Conservation (phyloP, 2,797 vertebrate genomes). For the Phaenicophaeus curvirostris region DNA sequence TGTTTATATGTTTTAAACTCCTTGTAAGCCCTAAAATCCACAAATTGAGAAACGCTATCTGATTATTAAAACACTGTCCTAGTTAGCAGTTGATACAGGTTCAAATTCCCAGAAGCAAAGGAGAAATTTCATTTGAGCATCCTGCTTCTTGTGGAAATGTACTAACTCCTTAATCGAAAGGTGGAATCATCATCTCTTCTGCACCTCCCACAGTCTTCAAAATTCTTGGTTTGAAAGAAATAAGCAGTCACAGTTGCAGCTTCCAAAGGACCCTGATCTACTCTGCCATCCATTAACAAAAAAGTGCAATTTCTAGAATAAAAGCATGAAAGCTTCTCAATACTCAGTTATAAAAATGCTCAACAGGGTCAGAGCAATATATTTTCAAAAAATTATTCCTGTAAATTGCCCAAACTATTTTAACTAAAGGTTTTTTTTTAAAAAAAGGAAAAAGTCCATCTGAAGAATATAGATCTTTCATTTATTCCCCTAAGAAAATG, state of each 20-base stretch:
- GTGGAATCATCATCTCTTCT: background rate
- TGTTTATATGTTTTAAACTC: background rate
- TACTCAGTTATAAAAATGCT: background rate
- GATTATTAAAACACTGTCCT: background rate
- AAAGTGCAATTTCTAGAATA: background rate
- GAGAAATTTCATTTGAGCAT: background rate
- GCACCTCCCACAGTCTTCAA: background rate
- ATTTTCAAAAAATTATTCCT: background rate
- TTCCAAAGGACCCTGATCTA: background rate
- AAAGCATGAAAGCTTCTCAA: background rate
- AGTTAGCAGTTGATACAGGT: background rate
- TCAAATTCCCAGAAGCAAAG: conserved; percentile 1
- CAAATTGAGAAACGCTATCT: background rate
- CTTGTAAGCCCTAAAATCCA: background rate
- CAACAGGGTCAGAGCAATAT: background rate
- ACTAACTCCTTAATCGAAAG: background rate
- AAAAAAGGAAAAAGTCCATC: background rate
- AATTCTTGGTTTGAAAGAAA: background rate
- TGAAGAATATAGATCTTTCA: background rate
- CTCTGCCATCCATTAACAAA: background rate
- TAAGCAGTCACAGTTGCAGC: background rate
- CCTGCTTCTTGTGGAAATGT: background rate
- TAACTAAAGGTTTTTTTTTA: background rate
- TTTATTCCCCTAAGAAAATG: background rate
- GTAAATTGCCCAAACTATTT: background rate